These are phyloP conservation scores for Nyctereutes procyonoides DNA, from an alignment of 2,113 vertebrate genomes.

Conservation along the genomic window DNA sequence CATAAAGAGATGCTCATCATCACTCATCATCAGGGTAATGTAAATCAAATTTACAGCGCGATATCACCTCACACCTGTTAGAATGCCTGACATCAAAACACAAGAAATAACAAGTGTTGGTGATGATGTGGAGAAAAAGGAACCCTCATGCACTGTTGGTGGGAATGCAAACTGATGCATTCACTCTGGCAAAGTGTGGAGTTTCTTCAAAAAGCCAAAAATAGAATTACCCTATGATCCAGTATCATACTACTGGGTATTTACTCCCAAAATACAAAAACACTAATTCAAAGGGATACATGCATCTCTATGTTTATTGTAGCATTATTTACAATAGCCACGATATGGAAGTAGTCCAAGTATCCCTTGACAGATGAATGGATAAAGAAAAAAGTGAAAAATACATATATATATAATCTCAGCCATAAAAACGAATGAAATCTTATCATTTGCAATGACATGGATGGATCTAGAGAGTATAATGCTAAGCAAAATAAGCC, in stretches of 20 bases:
- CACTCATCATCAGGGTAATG: neutral
- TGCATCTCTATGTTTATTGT: neutral
- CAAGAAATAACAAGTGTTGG: neutral
- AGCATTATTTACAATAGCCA: neutral
- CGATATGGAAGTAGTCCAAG: neutral
- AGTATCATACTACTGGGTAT: neutral
- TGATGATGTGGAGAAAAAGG: neutral
- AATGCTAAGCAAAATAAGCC: neutral
- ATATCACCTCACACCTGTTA: neutral
- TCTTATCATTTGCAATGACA: neutral
- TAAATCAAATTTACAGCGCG: neutral
- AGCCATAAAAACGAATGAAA: neutral
- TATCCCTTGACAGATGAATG: neutral
- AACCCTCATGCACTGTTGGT: neutral
- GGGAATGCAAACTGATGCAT: neutral
- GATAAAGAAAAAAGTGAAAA: neutral
- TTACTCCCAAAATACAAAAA: neutral
- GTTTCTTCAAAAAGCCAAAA: neutral
- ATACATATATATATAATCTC: no score
- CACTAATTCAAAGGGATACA: neutral
- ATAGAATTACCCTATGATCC: neutral
- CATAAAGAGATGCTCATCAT: neutral
- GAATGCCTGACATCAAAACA: neutral
- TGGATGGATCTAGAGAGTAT: neutral
- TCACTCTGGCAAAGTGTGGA: neutral